Evolutionary conservation across 2,113 vertebrate genomes (phyloP), one percentile per base, ranked within the genome.

Genomic region (Mormoops blainvillei): DNA sequence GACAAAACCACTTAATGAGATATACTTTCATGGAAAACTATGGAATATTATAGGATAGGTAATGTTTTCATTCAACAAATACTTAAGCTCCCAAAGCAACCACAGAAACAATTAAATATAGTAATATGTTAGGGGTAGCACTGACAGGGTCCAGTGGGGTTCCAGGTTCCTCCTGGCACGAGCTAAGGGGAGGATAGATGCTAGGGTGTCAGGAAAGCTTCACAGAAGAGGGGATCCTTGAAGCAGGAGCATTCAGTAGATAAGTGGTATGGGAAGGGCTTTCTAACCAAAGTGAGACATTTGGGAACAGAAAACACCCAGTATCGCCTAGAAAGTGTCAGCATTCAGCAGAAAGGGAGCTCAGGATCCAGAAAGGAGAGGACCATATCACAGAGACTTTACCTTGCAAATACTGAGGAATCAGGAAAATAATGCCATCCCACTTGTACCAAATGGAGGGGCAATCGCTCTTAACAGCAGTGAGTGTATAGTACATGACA

Each of bases 31-130:
- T 2, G 77, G 56, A 93, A 89, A 94, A 89, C 8, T 48, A 67
- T 31, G 13, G 28, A 63, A 63, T 63, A 31, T 3, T 9, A 50
- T 9, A 87, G 73, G 61, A 13, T 26, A 56, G 28, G 19, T 4
- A 85, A 48, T 67, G 22, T 61, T 93, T 94, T 84, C 50, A 87
- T 68, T 93, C 33, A 84, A 81, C 52, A 93, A 48, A 82, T 77
- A 87, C 7, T 52, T 70, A 87, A 78, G 71, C 36, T 28, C 41
- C 52, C 52, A 50, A 73, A 68, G 50, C 36, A 70, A 81, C 19
- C 77, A 88, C 31, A 87, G 41, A 77, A 81, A 92, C 24, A 56
- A 78, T 3, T 3, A 41, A 87, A 67, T 5, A 15, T 26, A 87
- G 33, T 36, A 15, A n/a, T 19, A 2, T 5, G 28, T 18, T 71